These are phyloP conservation scores for Trematomus bernacchii DNA, from an alignment of 2,797 vertebrate genomes.

Conservation along the genomic window DNA sequence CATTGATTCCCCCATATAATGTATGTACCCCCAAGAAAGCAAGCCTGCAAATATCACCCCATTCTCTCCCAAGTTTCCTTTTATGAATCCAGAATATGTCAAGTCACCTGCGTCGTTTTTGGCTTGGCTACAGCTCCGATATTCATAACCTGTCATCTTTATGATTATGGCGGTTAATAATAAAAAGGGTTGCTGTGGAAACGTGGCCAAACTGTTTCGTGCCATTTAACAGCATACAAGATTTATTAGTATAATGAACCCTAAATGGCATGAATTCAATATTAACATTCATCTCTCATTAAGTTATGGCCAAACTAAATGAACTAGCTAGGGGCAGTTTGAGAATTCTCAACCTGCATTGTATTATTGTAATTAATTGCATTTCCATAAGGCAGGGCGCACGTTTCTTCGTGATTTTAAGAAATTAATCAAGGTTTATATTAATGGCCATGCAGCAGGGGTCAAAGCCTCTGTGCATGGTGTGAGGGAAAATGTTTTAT, in stretches of 20 bases:
- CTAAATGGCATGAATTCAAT: conserved; percentile 71
- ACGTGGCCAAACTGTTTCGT: conserved; percentile 47
- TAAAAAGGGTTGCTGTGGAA: conserved; percentile 58
- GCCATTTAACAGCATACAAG: conserved; percentile 48
- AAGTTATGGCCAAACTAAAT: conserved; percentile 62
- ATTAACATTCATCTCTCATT: conserved; percentile 72
- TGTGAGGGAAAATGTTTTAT: conserved; percentile 13
- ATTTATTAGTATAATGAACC: conserved; percentile 72
- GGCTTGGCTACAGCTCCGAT: conserved; percentile 12
- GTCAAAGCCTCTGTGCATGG: conserved; percentile 28
- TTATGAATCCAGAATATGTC: conserved; percentile 38
- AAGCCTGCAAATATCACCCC: conserved; percentile 12
- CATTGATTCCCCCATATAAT: conserved; percentile 65
- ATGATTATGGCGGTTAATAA: conserved; percentile 28
- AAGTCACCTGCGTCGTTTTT: conserved; percentile 35
- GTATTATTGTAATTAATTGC: conserved; percentile 69
- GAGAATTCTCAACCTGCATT: conserved; percentile 48
- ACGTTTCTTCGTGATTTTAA: conserved; percentile 45
- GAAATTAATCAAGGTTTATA: conserved; percentile 56
- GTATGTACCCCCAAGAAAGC: conserved; percentile 19
- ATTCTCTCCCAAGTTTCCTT: conserved; percentile 5
- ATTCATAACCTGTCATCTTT: conserved; percentile 45
- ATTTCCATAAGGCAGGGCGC: conserved; percentile 58
- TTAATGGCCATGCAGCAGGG: conserved; percentile 38
- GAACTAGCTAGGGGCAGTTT: conserved; percentile 57